Conservation (phyloP, 1,140 invertebrate species). For the Sinonovacula constricta region DNA sequence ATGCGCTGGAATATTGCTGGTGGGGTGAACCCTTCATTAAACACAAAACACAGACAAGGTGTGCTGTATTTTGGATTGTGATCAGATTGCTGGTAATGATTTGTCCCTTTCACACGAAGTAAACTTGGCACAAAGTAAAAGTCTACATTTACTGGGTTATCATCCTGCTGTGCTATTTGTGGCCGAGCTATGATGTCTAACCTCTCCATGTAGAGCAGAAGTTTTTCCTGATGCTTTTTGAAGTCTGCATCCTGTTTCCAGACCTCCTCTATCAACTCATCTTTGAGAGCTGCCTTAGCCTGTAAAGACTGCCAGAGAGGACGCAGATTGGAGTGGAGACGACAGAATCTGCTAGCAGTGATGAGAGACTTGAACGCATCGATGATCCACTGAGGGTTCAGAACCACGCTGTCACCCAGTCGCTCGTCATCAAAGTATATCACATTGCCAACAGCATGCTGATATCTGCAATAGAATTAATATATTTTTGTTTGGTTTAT, state of each 20-base stretch:
- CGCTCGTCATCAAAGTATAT: conserved; percentile 48
- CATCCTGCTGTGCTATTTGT: conserved; percentile 34
- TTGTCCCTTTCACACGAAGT: conserved; percentile 18
- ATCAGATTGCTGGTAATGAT: neutral
- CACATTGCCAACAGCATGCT: conserved; percentile 32
- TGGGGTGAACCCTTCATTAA: conserved; percentile 41
- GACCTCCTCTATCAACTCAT: conserved; percentile 25
- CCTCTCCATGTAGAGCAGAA: conserved; percentile 45
- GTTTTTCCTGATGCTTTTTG: conserved; percentile 9
- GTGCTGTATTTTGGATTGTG: neutral
- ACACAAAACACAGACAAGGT: conserved; percentile 38
- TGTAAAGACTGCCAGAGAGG: conserved; percentile 29
- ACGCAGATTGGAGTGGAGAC: conserved; percentile 11
- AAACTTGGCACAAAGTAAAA: conserved; percentile 50
- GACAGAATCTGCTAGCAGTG: conserved; percentile 27
- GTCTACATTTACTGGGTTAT: neutral
- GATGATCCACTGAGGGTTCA: conserved; percentile 48
- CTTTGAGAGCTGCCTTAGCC: conserved; percentile 37
- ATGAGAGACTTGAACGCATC: conserved; percentile 42
- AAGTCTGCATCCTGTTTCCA: conserved; percentile 27
- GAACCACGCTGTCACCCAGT: conserved; percentile 17
- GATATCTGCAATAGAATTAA: conserved; percentile 38
- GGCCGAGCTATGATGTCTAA: conserved; percentile 46
- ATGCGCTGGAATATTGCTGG: conserved; percentile 46
- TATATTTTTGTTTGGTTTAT: too few species aligned